These are phyloP conservation scores for Brenthis ino DNA, from an alignment of 2,888 invertebrate species.

Conservation along the genomic window DNA sequence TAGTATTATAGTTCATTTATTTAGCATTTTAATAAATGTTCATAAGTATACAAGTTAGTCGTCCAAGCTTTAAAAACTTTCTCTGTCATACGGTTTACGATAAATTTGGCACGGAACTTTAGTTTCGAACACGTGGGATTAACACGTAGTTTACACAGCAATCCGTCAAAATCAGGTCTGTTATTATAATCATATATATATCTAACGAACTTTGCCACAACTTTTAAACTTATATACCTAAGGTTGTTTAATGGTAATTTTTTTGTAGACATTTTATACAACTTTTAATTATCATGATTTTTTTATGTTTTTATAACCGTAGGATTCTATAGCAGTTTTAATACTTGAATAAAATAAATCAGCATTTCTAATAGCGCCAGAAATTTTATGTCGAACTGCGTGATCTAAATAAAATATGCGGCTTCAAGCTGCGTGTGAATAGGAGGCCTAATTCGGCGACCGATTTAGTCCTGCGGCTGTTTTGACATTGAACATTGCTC, in stretches of 20 bases:
- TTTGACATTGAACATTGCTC: conserved; percentile 70
- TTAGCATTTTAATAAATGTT: neutral
- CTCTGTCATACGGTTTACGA: neutral
- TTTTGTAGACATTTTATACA: neutral
- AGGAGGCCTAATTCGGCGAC: conserved; percentile 51
- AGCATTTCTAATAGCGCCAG: neutral
- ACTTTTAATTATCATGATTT: neutral
- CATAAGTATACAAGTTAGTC: neutral
- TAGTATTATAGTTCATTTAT: too few species aligned
- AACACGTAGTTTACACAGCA: conserved; percentile 5
- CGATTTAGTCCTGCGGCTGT: conserved; percentile 72
- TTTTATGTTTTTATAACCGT: neutral
- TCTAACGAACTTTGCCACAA: neutral
- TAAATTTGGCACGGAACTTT: conserved; percentile 14
- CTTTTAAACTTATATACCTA: neutral
- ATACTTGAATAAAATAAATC: neutral
- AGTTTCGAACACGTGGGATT: conserved; percentile 17
- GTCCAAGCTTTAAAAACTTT: neutral
- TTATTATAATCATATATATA: neutral
- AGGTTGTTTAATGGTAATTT: neutral
- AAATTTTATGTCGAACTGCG: conserved; percentile 17
- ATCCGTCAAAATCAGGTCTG: conserved; percentile 11
- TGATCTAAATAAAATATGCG: conserved; percentile 37
- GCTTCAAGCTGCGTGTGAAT: conserved; percentile 43
- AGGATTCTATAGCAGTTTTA: neutral